Percentiles rank a stretch among this genome's conserved stretches.
Conservation (phyloP, 2,797 vertebrate species). For the Eupleurogrammus muticus region DNA sequence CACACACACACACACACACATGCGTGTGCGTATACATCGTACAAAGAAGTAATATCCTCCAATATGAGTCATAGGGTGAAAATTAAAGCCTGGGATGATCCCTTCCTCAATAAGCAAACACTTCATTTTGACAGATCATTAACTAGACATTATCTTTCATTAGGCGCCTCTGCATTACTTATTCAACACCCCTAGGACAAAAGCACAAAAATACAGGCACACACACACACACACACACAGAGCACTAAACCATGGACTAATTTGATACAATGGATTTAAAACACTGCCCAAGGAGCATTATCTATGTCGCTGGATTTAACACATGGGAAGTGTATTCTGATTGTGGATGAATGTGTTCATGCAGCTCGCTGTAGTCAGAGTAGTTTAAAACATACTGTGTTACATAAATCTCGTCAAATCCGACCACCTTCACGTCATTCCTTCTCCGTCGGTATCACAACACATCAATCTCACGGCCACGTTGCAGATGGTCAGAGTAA, state of each 20-base stretch:
- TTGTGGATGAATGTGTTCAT: slow-evolving; percentile 4
- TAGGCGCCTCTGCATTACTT: slow-evolving; percentile 77
- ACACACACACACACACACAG: slow-evolving; percentile 21
- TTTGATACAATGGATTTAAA: slow-evolving; percentile 31
- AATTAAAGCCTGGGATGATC: slow-evolving; percentile 76
- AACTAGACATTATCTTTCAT: slow-evolving; percentile 82
- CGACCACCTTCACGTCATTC: slow-evolving; percentile 46
- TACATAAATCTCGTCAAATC: slow-evolving; percentile 4
- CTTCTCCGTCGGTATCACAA: slow-evolving; percentile 33
- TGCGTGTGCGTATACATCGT: slow-evolving; percentile 23
- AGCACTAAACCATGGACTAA: slow-evolving; percentile 12
- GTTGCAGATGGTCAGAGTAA: slow-evolving; percentile 67
- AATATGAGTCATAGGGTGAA: slow-evolving; percentile 72
- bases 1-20: neutral
- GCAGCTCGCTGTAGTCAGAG: slow-evolving; percentile 9
- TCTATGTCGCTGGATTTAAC: slow-evolving; percentile 30
- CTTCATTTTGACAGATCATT: slow-evolving; percentile 84
- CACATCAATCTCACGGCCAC: slow-evolving; percentile 38
- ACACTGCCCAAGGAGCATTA: slow-evolving; percentile 13
- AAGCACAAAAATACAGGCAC: slow-evolving; percentile 49
- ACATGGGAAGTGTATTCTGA: slow-evolving; percentile 16
- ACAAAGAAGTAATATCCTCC: slow-evolving; percentile 64
- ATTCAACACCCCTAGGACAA: slow-evolving; percentile 72
- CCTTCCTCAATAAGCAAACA: slow-evolving; percentile 76
- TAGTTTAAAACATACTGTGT: slow-evolving; percentile 19